phyloP scores from a whole-genome alignment of 2,113 vertebrate genomes.

The Labeo rohita region DNA sequence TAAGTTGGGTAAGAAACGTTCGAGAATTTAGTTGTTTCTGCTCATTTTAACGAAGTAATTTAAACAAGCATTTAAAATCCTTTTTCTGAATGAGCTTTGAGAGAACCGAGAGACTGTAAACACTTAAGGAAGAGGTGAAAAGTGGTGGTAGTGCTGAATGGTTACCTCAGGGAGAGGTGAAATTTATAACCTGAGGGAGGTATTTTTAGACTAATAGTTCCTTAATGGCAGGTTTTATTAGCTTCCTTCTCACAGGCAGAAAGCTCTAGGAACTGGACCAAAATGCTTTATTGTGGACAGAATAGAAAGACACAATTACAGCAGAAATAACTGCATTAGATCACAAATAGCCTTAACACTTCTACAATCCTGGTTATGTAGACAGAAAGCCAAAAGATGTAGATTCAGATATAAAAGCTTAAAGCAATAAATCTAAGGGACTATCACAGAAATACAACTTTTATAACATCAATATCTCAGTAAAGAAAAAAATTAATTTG shows the following conservation, averaged over 20 bases:
- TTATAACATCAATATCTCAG: background rate
- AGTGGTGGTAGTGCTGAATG: background rate
- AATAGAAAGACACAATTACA: background rate
- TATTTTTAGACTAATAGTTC: slow-evolving; percentile 43
- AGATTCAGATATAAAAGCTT: background rate
- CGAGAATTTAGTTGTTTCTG: too few relatives aligned
- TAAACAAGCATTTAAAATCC: too few relatives aligned
- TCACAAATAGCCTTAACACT: background rate
- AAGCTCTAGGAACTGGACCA: background rate
- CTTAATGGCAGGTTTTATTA: slow-evolving; percentile 35
- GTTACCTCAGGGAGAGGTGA: background rate
- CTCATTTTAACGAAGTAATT: too few relatives aligned
- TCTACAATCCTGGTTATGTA: background rate
- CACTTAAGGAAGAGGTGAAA: background rate
- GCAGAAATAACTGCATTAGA: background rate
- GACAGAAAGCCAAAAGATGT: background rate
- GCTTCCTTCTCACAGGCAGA: slow-evolving; percentile 9
- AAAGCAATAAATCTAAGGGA: background rate
- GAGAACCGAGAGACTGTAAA: background rate
- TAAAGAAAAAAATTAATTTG: background rate
- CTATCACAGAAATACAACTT: background rate
- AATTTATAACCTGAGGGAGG: background rate
- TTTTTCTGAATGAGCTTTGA: too few relatives aligned
- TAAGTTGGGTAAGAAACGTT: too few relatives aligned
- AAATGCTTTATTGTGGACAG: background rate